phyloP scores from a whole-genome alignment of 1,140 invertebrate genomes.

The Palaemon carinicauda region DNA sequence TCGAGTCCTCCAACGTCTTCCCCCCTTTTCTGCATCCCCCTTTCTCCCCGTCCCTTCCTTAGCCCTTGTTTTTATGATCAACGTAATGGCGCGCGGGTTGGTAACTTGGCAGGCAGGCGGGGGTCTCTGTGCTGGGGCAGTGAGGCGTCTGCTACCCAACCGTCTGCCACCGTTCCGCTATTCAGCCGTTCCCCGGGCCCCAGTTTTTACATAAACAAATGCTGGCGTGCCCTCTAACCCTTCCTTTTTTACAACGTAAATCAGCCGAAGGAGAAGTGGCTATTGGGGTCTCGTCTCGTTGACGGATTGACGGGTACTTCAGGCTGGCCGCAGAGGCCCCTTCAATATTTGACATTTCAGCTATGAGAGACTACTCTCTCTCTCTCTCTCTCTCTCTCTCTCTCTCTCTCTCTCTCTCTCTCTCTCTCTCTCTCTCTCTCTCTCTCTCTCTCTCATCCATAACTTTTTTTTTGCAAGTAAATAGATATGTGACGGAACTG shows the following conservation, averaged over 20 bases:
- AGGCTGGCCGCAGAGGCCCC: background rate
- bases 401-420: background rate
- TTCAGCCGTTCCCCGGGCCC: background rate
- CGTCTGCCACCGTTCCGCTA: background rate
- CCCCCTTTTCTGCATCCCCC: background rate
- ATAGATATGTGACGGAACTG: too few species aligned
- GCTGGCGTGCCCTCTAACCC: background rate
- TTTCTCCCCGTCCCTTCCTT: background rate
- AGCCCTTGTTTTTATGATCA: background rate
- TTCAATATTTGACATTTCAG: background rate
- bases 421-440: background rate
- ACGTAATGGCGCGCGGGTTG: too few species aligned
- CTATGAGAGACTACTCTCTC: background rate
- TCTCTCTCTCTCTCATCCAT: too few species aligned
- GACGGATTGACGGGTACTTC: background rate
- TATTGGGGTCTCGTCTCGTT: background rate
- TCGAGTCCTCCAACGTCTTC: background rate
- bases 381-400: background rate
- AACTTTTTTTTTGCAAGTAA: too few species aligned
- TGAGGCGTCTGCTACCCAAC: constrained; percentile 11
- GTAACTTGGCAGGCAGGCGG: background rate
- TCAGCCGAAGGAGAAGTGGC: constrained; percentile 15
- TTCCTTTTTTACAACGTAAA: constrained; percentile 4
- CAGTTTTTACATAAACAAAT: constrained; percentile 49
- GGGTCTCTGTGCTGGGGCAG: background rate